Conservation (phyloP, 2,113 vertebrate species). For the Echinops telfairi region DNA sequence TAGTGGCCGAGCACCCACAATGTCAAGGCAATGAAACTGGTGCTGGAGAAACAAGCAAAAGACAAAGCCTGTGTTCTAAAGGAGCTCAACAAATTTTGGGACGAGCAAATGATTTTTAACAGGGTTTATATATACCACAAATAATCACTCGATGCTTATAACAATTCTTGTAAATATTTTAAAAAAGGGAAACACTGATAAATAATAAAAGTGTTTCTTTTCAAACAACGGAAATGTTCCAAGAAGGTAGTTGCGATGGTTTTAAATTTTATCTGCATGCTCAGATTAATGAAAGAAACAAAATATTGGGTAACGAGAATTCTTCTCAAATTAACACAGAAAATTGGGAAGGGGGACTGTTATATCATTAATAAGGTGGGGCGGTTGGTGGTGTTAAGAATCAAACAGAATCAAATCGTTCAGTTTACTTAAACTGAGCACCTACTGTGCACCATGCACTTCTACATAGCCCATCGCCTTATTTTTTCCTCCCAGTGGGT, state of each 20-base stretch:
- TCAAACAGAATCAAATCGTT: neutral
- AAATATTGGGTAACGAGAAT: too few relatives aligned
- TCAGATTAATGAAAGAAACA: too few relatives aligned
- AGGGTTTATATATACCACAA: neutral
- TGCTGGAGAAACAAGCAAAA: neutral
- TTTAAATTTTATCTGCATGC: constrained; percentile 5
- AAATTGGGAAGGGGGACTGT: too few relatives aligned
- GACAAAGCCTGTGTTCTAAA: neutral
- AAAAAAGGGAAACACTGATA: constrained; percentile 38
- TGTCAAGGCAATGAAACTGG: neutral
- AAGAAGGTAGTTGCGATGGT: neutral
- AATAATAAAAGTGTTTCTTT: constrained; percentile 18
- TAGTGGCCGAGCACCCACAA: neutral
- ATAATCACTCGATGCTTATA: neutral
- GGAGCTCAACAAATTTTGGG: neutral
- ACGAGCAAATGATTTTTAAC: neutral
- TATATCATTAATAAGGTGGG: too few relatives aligned
- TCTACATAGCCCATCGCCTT: neutral
- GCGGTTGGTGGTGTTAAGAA: too few relatives aligned
- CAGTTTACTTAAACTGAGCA: neutral
- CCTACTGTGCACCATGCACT: neutral
- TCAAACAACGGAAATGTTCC: neutral
- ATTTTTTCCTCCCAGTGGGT: too few relatives aligned
- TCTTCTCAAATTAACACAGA: too few relatives aligned
- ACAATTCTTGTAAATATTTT: neutral